Conservation (phyloP, 2,113 vertebrate species). For the Bagarius yarrelli region DNA sequence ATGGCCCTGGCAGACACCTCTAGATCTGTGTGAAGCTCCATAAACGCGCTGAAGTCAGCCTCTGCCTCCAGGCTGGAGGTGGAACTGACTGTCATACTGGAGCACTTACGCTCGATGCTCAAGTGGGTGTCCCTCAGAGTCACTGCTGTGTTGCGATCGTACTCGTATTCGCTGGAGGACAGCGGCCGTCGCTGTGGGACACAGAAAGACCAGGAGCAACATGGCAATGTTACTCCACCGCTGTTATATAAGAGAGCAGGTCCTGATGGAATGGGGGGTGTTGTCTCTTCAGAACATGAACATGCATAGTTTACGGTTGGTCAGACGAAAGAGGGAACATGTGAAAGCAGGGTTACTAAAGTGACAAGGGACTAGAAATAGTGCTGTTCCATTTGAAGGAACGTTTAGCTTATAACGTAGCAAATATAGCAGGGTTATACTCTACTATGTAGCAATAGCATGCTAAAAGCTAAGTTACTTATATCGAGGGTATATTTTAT, state of each 20-base stretch:
- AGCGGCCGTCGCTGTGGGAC: constrained; percentile 66
- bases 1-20: constrained; percentile 84
- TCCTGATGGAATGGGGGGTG: background rate
- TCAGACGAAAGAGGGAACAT: background rate
- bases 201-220: constrained; percentile 49
- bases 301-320: background rate
- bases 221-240: constrained; percentile 11
- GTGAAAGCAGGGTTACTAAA: background rate
- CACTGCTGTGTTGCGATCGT: constrained; percentile 75
- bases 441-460: background rate
- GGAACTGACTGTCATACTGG: constrained; percentile 94
- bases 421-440: background rate
- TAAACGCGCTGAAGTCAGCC: constrained; percentile 89
- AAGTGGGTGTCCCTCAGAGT: constrained; percentile 87
- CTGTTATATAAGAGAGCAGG: constrained; percentile 3
- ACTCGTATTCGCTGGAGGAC: constrained; percentile 78
- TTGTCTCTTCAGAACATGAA: background rate
- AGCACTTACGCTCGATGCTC: constrained; percentile 92
- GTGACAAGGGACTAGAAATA: background rate
- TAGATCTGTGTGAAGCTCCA: constrained; percentile 81
- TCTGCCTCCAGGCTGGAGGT: constrained; percentile 93
- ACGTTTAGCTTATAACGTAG: background rate
- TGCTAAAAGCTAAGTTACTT: background rate
- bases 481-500: background rate
- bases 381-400: background rate